phyloP scores from a whole-genome alignment of 2,797 vertebrate species.

The Hozukius guyotensis region DNA sequence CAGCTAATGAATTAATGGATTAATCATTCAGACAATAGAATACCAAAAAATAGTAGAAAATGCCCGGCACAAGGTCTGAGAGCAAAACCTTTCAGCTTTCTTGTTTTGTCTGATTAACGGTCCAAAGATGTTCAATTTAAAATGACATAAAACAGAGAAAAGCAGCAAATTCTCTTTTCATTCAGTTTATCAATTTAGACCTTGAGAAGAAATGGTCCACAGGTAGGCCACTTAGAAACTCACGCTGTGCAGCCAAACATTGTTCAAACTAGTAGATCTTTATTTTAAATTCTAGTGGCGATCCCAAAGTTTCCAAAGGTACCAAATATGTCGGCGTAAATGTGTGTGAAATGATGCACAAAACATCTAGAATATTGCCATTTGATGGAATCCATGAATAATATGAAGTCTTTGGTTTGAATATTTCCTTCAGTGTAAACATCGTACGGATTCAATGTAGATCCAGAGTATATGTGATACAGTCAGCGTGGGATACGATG shows the following conservation, averaged over 20 bases:
- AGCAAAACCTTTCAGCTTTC: neutral
- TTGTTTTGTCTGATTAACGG: neutral
- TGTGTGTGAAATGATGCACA: neutral
- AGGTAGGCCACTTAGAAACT: neutral
- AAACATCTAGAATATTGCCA: no score
- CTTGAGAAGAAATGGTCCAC: neutral
- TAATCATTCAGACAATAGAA: neutral
- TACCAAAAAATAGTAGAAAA: neutral
- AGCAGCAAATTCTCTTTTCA: neutral
- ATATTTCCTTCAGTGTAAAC: neutral
- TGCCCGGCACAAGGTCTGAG: neutral
- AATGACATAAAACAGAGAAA: neutral
- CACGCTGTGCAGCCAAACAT: neutral
- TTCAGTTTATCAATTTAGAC: neutral
- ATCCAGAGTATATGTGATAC: neutral
- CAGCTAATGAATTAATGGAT: neutral
- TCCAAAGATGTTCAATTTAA: neutral
- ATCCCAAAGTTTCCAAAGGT: neutral
- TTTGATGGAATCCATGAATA: neutral
- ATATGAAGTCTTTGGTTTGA: neutral
- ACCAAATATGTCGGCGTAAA: neutral
- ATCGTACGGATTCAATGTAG: neutral
- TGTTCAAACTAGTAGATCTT: neutral
- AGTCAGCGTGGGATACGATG: neutral
- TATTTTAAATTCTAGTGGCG: no score